These are phyloP conservation scores for Peromyscus attwateri DNA, from an alignment of 2,797 vertebrate genomes.

Conservation along the genomic window DNA sequence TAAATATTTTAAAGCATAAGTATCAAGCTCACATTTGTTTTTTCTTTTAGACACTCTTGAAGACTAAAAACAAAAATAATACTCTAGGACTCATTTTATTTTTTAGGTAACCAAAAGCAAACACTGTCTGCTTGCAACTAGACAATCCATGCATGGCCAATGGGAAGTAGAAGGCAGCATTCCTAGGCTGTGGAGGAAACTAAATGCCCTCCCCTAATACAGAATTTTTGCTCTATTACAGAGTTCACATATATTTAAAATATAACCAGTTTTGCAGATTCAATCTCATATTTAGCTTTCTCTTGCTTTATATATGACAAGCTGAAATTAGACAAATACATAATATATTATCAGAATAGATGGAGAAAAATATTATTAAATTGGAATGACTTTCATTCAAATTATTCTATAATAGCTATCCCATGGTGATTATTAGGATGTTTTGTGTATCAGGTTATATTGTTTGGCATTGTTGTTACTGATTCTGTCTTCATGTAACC, in stretches of 20 bases:
- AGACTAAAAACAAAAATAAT: constrained; percentile 39
- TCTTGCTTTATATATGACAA: constrained; percentile 70
- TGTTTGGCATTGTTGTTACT: constrained; percentile 30
- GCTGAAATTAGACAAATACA: constrained; percentile 50
- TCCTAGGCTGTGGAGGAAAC: constrained; percentile 45
- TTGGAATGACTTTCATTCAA: constrained; percentile 76
- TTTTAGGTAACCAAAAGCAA: neutral
- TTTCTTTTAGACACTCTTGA: neutral
- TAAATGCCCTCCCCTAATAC: neutral
- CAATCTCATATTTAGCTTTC: constrained; percentile 64
- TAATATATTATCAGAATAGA: constrained; percentile 65
- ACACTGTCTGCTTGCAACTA: neutral
- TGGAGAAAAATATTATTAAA: constrained; percentile 65
- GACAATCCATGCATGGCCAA: neutral
- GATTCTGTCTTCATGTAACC: constrained; percentile 54
- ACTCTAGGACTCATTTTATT: neutral
- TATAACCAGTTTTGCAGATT: constrained; percentile 66
- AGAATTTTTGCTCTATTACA: constrained; percentile 17
- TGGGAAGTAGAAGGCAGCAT: neutral
- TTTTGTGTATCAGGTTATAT: constrained; percentile 64
- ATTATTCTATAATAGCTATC: constrained; percentile 43
- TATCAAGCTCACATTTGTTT: neutral
- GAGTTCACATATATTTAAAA: constrained; percentile 41
- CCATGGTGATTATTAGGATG: constrained; percentile 44
- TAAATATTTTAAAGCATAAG: neutral